Evolutionary conservation across 2,888 invertebrate genomes (phyloP).

Genomic region (Perizoma flavofasciatum): DNA sequence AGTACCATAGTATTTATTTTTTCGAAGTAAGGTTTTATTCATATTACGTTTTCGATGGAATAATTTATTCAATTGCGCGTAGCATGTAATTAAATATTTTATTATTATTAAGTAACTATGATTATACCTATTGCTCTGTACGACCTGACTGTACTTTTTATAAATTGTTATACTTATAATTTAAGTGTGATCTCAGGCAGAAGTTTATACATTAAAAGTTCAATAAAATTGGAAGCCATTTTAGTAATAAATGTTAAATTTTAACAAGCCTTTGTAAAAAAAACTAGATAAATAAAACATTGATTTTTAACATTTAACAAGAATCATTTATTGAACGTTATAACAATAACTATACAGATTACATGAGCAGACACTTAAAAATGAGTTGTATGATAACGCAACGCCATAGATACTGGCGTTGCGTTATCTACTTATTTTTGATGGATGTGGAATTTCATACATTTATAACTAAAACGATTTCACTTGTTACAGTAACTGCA

Average conservation of each 20-base stretch:
- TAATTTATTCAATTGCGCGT: constrained; percentile 57
- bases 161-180: constrained; percentile 37
- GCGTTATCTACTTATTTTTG: no score
- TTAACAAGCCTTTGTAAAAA: constrained; percentile 7
- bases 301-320: background rate
- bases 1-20: constrained; percentile 78
- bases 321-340: background rate
- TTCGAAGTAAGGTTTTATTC: constrained; percentile 63
- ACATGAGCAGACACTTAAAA: no score
- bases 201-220: constrained; percentile 34
- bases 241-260: constrained; percentile 24
- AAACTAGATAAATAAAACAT: no score
- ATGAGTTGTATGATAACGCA: no score
- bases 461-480: no score
- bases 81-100: constrained; percentile 52
- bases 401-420: no score
- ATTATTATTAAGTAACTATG: constrained; percentile 34
- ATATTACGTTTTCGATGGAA: constrained; percentile 56
- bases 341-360: no score
- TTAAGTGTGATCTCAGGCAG: constrained; percentile 41
- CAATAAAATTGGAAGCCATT: constrained; percentile 31
- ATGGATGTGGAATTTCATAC: no score
- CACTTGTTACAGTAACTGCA: no score
- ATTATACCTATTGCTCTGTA: constrained; percentile 31
- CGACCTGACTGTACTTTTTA: constrained; percentile 38